phyloP scores from a whole-genome alignment of 2,888 invertebrate genomes.

The Lissocephala sabroskyi region DNA sequence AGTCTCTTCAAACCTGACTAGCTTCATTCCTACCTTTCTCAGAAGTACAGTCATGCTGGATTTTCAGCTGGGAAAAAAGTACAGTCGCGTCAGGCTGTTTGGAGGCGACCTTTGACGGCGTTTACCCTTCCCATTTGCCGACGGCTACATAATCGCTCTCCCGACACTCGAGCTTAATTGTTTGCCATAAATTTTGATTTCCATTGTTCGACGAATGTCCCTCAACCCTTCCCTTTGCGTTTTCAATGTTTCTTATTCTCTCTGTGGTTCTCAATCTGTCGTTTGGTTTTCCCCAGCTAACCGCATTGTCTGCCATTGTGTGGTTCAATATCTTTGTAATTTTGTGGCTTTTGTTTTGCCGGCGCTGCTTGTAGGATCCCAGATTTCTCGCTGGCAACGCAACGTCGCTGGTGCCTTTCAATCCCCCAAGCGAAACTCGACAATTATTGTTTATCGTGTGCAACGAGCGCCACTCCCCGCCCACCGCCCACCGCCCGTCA shows the following conservation, averaged over 20 bases:
- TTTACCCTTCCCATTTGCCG: not conserved
- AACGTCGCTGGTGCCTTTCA: not conserved
- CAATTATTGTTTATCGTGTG: conserved; percentile 29
- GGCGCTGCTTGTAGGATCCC: not conserved
- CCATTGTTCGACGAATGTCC: conserved; percentile 21
- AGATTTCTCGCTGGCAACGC: not conserved
- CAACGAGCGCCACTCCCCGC: conserved; percentile 1
- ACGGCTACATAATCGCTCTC: conserved; percentile 26
- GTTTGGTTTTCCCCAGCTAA: not conserved
- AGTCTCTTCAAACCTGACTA: too few relatives aligned
- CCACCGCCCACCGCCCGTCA: not conserved
- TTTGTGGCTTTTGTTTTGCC: conserved; percentile 28
- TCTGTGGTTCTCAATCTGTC: not conserved
- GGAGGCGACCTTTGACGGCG: too few relatives aligned
- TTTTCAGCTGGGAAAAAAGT: too few relatives aligned
- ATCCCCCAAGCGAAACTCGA: conserved; percentile 3
- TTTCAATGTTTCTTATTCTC: not conserved
- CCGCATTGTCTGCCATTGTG: not conserved
- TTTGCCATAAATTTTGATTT: conserved; percentile 47
- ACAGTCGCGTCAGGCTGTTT: too few relatives aligned
- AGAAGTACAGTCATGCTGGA: too few relatives aligned
- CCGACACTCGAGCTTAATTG: conserved; percentile 39
- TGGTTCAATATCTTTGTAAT: conserved; percentile 16
- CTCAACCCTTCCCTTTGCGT: not conserved
- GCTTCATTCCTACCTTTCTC: too few relatives aligned